These are phyloP conservation scores for Drosophila littoralis DNA, from an alignment of 1,140 invertebrate genomes.

Conservation along the genomic window DNA sequence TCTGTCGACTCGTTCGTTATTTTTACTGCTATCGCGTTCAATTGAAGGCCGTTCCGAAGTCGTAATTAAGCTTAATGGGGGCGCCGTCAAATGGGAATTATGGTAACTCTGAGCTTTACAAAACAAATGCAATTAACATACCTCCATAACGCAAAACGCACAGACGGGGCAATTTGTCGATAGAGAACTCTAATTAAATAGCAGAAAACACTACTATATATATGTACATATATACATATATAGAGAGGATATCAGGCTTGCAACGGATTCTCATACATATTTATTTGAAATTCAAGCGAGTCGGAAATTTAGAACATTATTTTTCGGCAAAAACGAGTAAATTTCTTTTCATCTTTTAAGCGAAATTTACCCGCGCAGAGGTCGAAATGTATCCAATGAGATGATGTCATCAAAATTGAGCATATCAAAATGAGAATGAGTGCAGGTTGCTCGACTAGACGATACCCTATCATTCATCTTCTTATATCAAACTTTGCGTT, in stretches of 20 bases:
- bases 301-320: not conserved
- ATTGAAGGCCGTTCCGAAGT: constrained; percentile 39
- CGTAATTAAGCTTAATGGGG: constrained; percentile 37
- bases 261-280: not conserved
- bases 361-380: constrained; percentile 13
- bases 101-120: not conserved
- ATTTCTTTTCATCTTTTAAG: not conserved
- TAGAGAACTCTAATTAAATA: not conserved
- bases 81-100: constrained; percentile 15
- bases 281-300: not conserved
- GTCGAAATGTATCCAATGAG: constrained; percentile 14
- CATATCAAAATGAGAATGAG: not conserved
- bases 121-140: constrained; percentile 4
- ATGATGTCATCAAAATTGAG: constrained; percentile 38
- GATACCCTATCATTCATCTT: not conserved
- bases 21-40: constrained; percentile 41
- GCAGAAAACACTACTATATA: not conserved
- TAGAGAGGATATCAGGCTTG: too few relatives aligned
- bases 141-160: not conserved
- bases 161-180: not conserved
- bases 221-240: too few relatives aligned
- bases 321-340: not conserved
- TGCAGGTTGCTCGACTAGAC: not conserved
- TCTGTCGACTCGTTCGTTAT: not conserved
- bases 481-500: too few relatives aligned